Evolutionary conservation across 2,113 vertebrate species (phyloP).

Genomic region (Hypomesus transpacificus): DNA sequence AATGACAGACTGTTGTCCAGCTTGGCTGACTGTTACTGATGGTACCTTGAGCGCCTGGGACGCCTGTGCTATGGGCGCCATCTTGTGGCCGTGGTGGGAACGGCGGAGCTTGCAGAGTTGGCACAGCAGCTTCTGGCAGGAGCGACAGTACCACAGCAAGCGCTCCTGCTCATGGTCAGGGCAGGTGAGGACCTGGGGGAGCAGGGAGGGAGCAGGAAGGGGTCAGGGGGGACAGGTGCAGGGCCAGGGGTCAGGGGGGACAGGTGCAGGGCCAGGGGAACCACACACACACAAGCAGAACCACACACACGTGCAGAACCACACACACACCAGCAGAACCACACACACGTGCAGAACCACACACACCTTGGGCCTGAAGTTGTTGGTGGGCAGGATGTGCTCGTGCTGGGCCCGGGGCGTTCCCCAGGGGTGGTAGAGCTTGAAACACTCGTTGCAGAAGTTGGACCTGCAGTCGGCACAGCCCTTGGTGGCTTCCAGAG

Average conservation of each 20-base stretch:
- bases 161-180: slow-evolving; percentile 91
- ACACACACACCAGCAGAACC: slow-evolving; percentile 1
- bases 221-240: not conserved
- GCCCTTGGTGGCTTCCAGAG: slow-evolving; percentile 92
- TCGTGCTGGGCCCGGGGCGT: slow-evolving; percentile 94
- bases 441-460: slow-evolving; percentile 98
- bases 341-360: slow-evolving; percentile 25
- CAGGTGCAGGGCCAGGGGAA: not conserved
- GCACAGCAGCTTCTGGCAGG: slow-evolving; percentile 88
- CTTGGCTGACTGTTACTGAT: slow-evolving; percentile 1
- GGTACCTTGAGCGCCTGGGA: slow-evolving; percentile 91
- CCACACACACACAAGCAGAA: not conserved
- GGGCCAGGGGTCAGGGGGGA: not conserved
- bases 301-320: not conserved
- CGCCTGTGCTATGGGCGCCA: slow-evolving; percentile 86
- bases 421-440: slow-evolving; percentile 97
- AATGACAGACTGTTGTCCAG: not conserved
- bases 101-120: slow-evolving; percentile 87
- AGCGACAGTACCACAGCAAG: slow-evolving; percentile 90
- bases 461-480: slow-evolving; percentile 92
- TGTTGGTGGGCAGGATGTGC: slow-evolving; percentile 89
- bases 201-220: not conserved
- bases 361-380: slow-evolving; percentile 91
- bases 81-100: slow-evolving; percentile 88
- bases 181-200: slow-evolving; percentile 82